These are phyloP conservation scores for Drosophila subquinaria DNA, from an alignment of 2,888 invertebrate species.

Conservation along the genomic window DNA sequence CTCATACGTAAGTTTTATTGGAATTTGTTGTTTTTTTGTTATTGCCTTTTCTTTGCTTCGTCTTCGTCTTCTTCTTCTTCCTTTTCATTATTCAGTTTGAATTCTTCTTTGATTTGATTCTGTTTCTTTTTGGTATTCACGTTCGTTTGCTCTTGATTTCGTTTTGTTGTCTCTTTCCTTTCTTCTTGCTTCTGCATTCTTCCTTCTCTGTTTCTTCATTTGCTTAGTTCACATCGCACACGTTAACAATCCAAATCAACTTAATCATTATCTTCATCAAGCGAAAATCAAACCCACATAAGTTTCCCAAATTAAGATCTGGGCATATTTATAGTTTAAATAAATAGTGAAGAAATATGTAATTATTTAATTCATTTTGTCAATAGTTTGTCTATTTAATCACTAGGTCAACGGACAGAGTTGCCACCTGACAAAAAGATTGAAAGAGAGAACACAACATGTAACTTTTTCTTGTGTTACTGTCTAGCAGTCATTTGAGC, in stretches of 20 bases:
- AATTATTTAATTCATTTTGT: too few relatives aligned
- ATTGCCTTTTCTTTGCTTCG: conserved; percentile 19
- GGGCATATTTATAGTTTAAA: background rate
- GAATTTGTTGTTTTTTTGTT: conserved; percentile 47
- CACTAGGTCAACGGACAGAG: background rate
- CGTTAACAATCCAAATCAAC: conserved; percentile 5
- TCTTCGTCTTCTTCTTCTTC: conserved; percentile 24
- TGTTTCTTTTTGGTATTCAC: conserved; percentile 7
- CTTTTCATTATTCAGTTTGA: conserved; percentile 8
- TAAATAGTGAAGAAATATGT: too few relatives aligned
- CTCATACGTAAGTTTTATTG: conserved; percentile 69
- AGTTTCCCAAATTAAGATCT: conserved; percentile 1
- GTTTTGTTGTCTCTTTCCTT: background rate
- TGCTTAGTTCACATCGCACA: conserved; percentile 2
- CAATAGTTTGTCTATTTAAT: too few relatives aligned
- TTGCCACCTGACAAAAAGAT: background rate
- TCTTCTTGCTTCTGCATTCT: background rate
- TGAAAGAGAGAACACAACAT: background rate
- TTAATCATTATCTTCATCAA: background rate
- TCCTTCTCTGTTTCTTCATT: background rate
- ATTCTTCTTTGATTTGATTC: conserved; percentile 19
- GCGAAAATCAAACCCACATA: background rate
- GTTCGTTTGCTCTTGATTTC: conserved; percentile 25
- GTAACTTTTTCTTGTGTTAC: background rate
- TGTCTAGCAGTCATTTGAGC: background rate